Percentiles rank a stretch among this genome's conserved stretches.
phyloP scores from a whole-genome alignment of 2,888 invertebrate genomes.

The Melikaiella ostensackeni region DNA sequence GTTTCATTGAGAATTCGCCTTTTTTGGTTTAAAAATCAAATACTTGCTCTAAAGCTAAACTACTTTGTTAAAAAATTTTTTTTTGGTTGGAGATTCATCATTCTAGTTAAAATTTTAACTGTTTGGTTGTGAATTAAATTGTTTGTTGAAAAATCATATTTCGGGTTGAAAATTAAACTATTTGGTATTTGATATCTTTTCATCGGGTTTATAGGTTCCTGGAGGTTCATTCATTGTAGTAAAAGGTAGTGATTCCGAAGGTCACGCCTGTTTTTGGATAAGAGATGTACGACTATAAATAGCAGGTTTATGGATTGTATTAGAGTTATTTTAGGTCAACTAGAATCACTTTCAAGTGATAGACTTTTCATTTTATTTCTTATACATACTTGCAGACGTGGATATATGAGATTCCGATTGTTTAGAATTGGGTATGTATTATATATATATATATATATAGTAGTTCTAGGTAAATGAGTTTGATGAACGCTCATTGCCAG shows the following conservation, averaged over 20 bases:
- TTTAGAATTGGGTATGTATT: neutral
- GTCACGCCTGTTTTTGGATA: too few relatives aligned
- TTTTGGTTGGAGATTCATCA: too few relatives aligned
- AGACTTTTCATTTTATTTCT: neutral
- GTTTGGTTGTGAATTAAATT: too few relatives aligned
- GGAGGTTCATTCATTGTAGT: neutral
- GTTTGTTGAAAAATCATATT: too few relatives aligned
- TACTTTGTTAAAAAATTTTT: too few relatives aligned
- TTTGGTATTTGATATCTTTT: neutral
- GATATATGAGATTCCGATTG: conserved; percentile 5
- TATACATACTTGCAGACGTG: neutral
- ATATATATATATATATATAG: neutral
- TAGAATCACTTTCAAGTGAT: neutral
- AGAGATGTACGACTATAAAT: neutral
- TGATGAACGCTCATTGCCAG: neutral
- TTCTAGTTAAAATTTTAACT: too few relatives aligned
- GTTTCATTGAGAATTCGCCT: too few relatives aligned
- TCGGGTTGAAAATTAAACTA: too few relatives aligned
- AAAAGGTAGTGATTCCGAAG: neutral
- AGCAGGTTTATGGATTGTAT: neutral
- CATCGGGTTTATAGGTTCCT: neutral
- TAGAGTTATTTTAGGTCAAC: neutral
- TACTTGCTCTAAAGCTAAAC: too few relatives aligned
- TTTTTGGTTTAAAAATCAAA: too few relatives aligned
- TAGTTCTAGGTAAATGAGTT: conserved; percentile 1